Conservation (phyloP, 2,113 vertebrate genomes). For the Piprites chloris region DNA sequence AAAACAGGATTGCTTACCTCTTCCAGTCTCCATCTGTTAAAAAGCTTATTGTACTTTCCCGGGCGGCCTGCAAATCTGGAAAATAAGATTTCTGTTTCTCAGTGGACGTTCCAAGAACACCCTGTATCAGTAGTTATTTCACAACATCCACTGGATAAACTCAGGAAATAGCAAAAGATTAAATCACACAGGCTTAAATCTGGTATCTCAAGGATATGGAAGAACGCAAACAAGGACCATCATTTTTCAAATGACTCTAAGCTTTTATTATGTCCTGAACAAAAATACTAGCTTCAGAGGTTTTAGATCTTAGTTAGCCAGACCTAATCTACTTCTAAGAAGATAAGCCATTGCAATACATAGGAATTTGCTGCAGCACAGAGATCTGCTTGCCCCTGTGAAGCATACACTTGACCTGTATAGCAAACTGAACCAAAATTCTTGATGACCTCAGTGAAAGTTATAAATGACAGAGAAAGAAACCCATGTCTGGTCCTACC, state of each 20-base stretch:
- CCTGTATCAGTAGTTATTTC: background rate
- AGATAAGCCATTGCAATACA: background rate
- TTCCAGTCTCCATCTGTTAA: slow-evolving; percentile 95
- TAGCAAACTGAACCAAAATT: background rate
- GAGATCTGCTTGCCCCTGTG: background rate
- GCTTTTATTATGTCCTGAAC: background rate
- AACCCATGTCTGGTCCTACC: background rate
- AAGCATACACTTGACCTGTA: background rate
- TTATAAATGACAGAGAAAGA: background rate
- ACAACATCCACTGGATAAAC: background rate
- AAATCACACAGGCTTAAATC: background rate
- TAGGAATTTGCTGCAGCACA: background rate
- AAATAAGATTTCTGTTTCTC: slow-evolving; percentile 50
- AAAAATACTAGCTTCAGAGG: background rate
- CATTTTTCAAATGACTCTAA: background rate
- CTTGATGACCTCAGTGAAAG: background rate
- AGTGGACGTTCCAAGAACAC: background rate
- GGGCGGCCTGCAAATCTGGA: slow-evolving; percentile 95
- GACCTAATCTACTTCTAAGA: background rate
- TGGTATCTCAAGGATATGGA: background rate
- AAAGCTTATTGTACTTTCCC: slow-evolving; percentile 97
- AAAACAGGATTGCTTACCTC: slow-evolving; percentile 82
- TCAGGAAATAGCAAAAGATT: background rate
- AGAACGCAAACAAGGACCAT: background rate
- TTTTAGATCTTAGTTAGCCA: background rate